A percentile compares a stretch with the other conserved stretches of the same genome.
phyloP scores from a whole-genome alignment of 2,113 vertebrate species.

The Nesogale talazaci region DNA sequence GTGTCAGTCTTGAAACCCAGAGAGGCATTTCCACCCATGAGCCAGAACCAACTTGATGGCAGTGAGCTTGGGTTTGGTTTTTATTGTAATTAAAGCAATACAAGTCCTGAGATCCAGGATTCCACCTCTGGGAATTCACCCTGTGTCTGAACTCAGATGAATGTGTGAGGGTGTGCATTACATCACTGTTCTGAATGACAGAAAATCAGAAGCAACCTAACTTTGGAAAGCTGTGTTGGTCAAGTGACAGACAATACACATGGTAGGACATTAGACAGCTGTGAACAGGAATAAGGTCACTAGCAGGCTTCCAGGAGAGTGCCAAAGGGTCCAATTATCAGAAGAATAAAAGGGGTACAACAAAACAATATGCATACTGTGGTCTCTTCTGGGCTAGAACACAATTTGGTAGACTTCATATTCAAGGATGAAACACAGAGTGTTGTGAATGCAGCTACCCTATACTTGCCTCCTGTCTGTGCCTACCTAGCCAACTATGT shows the following conservation, averaged over 20 bases:
- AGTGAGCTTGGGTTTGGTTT: too few species aligned
- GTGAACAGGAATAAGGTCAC: neutral
- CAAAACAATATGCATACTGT: neutral
- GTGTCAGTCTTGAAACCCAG: too few species aligned
- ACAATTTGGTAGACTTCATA: neutral
- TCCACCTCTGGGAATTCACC: neutral
- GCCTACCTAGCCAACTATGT: neutral
- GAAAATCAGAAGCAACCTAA: neutral
- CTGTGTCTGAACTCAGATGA: conserved; percentile 2
- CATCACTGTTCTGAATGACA: neutral
- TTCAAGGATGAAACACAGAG: neutral
- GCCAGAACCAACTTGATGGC: neutral
- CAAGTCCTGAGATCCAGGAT: neutral
- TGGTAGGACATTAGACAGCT: neutral
- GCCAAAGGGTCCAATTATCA: neutral
- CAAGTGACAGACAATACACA: neutral
- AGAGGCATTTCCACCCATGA: too few species aligned
- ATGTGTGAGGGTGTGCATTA: neutral
- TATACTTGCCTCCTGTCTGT: neutral
- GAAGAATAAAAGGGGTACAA: neutral
- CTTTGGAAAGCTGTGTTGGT: neutral
- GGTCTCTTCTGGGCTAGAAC: neutral
- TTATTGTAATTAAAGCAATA: too few species aligned
- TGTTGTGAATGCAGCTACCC: neutral
- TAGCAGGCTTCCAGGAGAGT: neutral